Evolutionary conservation across 2,797 vertebrate species (phyloP).

Genomic region (Sebastolobus alascanus): DNA sequence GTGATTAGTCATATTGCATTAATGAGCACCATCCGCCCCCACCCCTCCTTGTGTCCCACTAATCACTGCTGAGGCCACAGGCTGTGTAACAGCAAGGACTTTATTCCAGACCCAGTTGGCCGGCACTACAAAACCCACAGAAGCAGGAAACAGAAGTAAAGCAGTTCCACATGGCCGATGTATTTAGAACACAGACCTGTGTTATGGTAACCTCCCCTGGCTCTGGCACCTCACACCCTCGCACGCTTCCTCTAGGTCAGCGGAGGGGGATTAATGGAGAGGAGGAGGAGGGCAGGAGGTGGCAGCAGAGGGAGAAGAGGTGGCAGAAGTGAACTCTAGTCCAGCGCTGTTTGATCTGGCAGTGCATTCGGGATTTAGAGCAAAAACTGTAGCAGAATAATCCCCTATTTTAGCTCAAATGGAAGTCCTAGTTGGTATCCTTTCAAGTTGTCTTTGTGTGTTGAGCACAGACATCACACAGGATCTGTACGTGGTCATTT

Average conservation of each 20-base stretch:
- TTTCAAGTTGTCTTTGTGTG: constrained; percentile 44
- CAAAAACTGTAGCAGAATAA: constrained; percentile 1
- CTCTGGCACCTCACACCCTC: constrained; percentile 72
- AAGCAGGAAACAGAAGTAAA: constrained; percentile 81
- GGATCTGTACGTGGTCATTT: constrained; percentile 44
- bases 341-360: constrained; percentile 30
- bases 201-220: constrained; percentile 80
- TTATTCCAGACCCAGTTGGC: constrained; percentile 70
- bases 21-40: constrained; percentile 56
- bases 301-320: constrained; percentile 42
- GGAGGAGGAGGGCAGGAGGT: constrained; percentile 27
- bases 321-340: constrained; percentile 42
- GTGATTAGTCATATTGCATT: constrained; percentile 52
- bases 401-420: constrained; percentile 32
- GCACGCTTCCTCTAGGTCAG: constrained; percentile 68
- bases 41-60: constrained; percentile 54
- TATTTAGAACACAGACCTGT: constrained; percentile 75
- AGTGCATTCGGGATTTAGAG: constrained; percentile 22
- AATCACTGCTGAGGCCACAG: constrained; percentile 62
- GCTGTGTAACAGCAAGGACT: constrained; percentile 55
- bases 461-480: constrained; percentile 46
- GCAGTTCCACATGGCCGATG: constrained; percentile 82
- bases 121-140: constrained; percentile 69
- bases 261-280: constrained; percentile 40
- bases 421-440: not conserved